A percentile compares a stretch with the other conserved stretches of the same genome.
Evolutionary conservation across 2,797 vertebrate genomes (phyloP).

Genomic region (Coluber constrictor): DNA sequence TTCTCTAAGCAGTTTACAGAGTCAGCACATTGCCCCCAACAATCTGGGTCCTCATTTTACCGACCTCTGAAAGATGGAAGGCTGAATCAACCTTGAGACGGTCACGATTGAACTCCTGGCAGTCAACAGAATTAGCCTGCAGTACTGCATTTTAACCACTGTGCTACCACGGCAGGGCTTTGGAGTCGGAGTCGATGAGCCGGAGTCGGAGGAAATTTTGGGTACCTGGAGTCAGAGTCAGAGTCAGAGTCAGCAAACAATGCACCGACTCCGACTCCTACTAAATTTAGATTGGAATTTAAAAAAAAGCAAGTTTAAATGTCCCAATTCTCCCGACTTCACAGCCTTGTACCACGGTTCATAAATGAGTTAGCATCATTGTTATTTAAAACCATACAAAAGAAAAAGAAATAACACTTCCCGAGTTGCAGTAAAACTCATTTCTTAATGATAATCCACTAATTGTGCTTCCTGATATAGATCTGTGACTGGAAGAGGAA

Average conservation of each 20-base stretch:
- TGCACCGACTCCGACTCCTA: too few species aligned
- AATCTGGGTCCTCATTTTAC: background rate
- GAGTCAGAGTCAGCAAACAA: too few species aligned
- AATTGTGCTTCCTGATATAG: background rate
- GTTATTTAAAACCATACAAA: background rate
- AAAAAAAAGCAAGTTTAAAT: too few species aligned
- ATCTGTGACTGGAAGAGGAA: background rate
- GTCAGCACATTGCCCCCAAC: background rate
- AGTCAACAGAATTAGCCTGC: background rate
- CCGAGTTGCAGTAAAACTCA: background rate
- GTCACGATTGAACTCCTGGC: background rate
- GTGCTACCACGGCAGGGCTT: background rate
- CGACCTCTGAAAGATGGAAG: background rate
- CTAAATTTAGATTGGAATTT: too few species aligned
- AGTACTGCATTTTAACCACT: background rate
- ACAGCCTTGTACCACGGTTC: background rate
- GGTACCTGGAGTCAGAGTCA: too few species aligned
- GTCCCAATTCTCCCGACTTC: too few species aligned
- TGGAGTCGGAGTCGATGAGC: too few species aligned
- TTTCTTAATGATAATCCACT: background rate
- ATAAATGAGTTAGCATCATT: background rate
- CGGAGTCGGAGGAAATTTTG: too few species aligned
- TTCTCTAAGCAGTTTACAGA: background rate
- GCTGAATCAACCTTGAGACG: background rate
- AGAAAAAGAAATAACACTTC: background rate